Base-by-base conservation (phyloP, 2,113 vertebrate genomes). In the Guaruba guarouba region DNA sequence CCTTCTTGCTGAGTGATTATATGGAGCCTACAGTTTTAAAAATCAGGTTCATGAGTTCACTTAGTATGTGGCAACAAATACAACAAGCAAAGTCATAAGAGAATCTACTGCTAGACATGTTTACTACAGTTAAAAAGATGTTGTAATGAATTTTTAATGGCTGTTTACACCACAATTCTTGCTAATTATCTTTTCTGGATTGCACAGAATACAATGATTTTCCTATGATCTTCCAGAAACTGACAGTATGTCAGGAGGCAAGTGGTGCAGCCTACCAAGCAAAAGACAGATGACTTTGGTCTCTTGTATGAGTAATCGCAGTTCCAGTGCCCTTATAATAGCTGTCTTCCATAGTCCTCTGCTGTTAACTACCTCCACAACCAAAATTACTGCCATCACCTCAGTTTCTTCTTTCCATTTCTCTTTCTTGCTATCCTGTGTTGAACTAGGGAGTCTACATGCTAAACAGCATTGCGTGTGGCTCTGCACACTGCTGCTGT, bases 111-210 rank as follows among this genome's bases (percentile, higher is more conserved):
- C 88, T 80, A 95, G 96, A 96, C 95, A 31, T 96, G 93, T 97
- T 96, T 97, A 96, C 95, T 97, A 91, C 95, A 96, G 88, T 96
- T 97, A 89, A 96, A 91, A 97, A 93, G 96, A 92, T 91, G 91
- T 76, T 91, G 66, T 91, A 94, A 97, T 96, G 92, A 96, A 96
- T 96, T 96, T 96, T 97, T 97, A 96, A 97, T 96, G 92, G 83
- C 59, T 96, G 93, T 96, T 96, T 96, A 96, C 88, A 92, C 83
- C 95, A 96, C 92, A 95, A 48, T 92, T 95, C 92, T 92, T 93
- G 83, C 95, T 97, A 97, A 97, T 96, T 95, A 96, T 89, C 77
- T 77, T 79, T 94, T 96, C 52, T 66, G 66, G 88, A 92, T 77
- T 91, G 92, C 95, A 91, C 66, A 91, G 92, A 63, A 67, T 48